Conservation (phyloP, 2,888 invertebrate species). For the Terebella lapidaria region DNA sequence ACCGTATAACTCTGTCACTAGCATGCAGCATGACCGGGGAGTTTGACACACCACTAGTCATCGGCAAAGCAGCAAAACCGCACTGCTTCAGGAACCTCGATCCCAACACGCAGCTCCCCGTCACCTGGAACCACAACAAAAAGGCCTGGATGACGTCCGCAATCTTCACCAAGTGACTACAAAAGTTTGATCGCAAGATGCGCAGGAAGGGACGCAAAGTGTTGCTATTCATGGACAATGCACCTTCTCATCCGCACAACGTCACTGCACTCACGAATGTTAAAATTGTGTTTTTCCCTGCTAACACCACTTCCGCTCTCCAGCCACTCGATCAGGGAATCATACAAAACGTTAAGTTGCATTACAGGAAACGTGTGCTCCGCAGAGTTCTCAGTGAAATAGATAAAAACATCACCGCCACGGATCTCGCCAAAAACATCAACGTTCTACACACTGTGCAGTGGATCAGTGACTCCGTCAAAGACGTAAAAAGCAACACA, state of each 20-base stretch:
- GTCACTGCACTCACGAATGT: neutral
- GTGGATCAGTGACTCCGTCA: neutral
- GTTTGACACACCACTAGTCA: neutral
- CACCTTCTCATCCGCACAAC: slow-evolving; percentile 1
- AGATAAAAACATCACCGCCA: neutral
- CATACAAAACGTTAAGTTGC: neutral
- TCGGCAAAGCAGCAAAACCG: neutral
- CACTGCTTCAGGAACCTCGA: neutral
- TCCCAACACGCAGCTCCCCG: neutral
- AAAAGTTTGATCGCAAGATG: neutral
- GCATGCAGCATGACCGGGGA: neutral
- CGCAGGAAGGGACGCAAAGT: neutral
- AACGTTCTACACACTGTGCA: neutral
- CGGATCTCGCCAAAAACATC: neutral
- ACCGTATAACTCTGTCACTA: neutral
- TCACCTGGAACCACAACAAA: neutral
- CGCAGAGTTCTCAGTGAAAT: neutral
- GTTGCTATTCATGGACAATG: neutral
- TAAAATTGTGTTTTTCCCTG: neutral
- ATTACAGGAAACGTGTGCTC: neutral
- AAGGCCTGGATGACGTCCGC: neutral
- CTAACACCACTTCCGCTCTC: neutral
- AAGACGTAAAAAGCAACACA: neutral
- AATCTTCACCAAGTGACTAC: neutral
- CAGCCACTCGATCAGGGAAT: slow-evolving; percentile 1